Evolutionary conservation across 1,140 invertebrate species (phyloP).

Genomic region (Panonychus citri): DNA sequence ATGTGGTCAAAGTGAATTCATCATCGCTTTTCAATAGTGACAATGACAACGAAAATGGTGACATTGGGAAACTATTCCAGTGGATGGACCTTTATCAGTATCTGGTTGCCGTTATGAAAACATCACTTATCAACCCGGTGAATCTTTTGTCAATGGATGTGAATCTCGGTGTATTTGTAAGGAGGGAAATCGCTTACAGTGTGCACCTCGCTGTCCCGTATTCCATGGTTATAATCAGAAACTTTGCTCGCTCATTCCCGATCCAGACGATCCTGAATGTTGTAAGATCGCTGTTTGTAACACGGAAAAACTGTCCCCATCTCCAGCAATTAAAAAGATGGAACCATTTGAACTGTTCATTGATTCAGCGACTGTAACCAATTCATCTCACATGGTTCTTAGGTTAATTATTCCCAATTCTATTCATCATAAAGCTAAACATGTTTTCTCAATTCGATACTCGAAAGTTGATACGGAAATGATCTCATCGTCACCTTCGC

Average conservation of each 20-base stretch:
- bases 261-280: constrained; percentile 20
- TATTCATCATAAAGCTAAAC: neutral
- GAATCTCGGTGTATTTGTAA: constrained; percentile 20
- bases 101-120: constrained; percentile 19
- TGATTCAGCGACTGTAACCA: constrained; percentile 28
- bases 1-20: neutral
- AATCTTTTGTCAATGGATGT: constrained; percentile 19
- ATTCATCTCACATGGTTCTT: constrained; percentile 46
- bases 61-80: neutral
- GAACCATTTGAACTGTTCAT: constrained; percentile 5
- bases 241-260: constrained; percentile 12
- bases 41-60: neutral
- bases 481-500: neutral
- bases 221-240: constrained; percentile 3
- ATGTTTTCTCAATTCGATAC: neutral
- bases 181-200: constrained; percentile 14
- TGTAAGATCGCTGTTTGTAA: constrained; percentile 23
- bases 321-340: neutral
- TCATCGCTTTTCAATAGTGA: neutral
- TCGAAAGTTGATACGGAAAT: neutral
- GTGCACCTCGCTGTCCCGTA: constrained; percentile 16
- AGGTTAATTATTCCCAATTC: constrained; percentile 28
- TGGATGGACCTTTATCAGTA: neutral
- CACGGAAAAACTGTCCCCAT: constrained; percentile 8
- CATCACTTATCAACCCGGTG: constrained; percentile 16